Percentiles rank a stretch among this genome's conserved stretches.
Evolutionary conservation across 2,888 invertebrate genomes (phyloP).

Genomic region (Drosophila falleni): DNA sequence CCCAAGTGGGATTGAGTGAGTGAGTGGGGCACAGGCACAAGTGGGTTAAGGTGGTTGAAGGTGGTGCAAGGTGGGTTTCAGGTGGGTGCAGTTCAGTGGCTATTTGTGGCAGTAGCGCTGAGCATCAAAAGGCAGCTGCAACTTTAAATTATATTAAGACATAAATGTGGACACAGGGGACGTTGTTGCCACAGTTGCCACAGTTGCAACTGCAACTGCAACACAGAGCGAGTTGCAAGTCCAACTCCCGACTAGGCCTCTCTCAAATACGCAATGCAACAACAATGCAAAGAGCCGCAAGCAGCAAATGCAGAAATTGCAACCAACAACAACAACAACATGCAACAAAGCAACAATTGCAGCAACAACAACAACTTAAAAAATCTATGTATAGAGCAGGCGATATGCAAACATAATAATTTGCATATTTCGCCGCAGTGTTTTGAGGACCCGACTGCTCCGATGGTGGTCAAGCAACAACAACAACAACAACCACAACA

Average conservation of each 20-base stretch:
- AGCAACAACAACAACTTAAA: constrained; percentile 23
- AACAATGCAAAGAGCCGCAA: constrained; percentile 39
- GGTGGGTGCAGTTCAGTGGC: constrained; percentile 42
- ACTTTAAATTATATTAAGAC: constrained; percentile 60
- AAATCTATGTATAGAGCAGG: constrained; percentile 43
- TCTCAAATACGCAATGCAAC: constrained; percentile 38
- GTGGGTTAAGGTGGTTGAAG: not conserved
- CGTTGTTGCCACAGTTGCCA: constrained; percentile 9
- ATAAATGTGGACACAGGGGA: constrained; percentile 43
- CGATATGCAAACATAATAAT: constrained; percentile 78
- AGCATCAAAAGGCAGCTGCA: constrained; percentile 51
- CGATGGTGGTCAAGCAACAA: constrained; percentile 57
- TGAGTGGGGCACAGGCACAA: constrained; percentile 17
- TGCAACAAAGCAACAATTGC: constrained; percentile 6
- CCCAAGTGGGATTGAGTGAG: constrained; percentile 1
- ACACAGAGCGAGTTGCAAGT: constrained; percentile 22
- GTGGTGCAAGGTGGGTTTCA: not conserved
- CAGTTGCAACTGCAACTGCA: constrained; percentile 22
- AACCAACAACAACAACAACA: constrained; percentile 14
- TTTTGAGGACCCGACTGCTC: constrained; percentile 32
- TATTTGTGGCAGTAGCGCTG: constrained; percentile 47
- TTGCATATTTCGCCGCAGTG: constrained; percentile 75
- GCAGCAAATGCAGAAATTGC: constrained; percentile 23
- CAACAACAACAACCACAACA: constrained; percentile 34
- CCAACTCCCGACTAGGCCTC: constrained; percentile 16